Evolutionary conservation across 2,888 invertebrate species (phyloP).

Genomic region (Caenorhabditis sp.): DNA sequence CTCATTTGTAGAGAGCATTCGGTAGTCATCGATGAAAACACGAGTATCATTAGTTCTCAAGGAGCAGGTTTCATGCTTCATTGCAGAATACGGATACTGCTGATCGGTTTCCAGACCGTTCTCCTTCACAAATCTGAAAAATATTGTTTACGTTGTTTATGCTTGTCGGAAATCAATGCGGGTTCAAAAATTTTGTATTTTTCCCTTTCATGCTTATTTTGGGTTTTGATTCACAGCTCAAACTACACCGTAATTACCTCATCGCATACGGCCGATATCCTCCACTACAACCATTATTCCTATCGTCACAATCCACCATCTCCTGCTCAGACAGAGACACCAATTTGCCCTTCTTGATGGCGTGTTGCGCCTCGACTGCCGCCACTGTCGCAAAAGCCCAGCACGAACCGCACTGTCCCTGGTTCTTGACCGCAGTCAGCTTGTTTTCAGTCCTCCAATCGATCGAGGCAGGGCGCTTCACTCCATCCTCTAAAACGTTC

Average conservation of each 20-base stretch:
- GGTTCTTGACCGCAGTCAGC: conserved; percentile 70
- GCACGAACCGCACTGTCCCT: conserved; percentile 72
- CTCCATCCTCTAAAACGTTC: conserved; percentile 13
- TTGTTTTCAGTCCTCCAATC: conserved; percentile 68
- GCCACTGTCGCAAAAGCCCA: conserved; percentile 74
- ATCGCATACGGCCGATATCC: conserved; percentile 70
- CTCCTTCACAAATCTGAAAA: conserved; percentile 62
- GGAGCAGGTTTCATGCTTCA: conserved; percentile 56
- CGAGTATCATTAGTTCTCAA: conserved; percentile 42
- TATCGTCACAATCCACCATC: conserved; percentile 72
- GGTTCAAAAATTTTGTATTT: background rate
- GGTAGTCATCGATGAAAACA: conserved; percentile 62
- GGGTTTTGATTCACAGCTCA: no score
- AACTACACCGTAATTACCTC: conserved; percentile 38
- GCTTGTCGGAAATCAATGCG: no score
- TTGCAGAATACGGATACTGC: conserved; percentile 59
- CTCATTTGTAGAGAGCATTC: conserved; percentile 60
- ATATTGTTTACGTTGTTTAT: no score
- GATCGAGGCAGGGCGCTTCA: conserved; percentile 47
- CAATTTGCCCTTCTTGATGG: conserved; percentile 59
- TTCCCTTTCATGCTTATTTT: background rate
- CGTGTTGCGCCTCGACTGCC: conserved; percentile 67
- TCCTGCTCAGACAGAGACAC: conserved; percentile 72
- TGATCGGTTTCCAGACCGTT: conserved; percentile 67
- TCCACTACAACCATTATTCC: conserved; percentile 70